These are phyloP conservation scores for Corynorhinus townsendii DNA, from an alignment of 2,113 vertebrate genomes.

Conservation along the genomic window DNA sequence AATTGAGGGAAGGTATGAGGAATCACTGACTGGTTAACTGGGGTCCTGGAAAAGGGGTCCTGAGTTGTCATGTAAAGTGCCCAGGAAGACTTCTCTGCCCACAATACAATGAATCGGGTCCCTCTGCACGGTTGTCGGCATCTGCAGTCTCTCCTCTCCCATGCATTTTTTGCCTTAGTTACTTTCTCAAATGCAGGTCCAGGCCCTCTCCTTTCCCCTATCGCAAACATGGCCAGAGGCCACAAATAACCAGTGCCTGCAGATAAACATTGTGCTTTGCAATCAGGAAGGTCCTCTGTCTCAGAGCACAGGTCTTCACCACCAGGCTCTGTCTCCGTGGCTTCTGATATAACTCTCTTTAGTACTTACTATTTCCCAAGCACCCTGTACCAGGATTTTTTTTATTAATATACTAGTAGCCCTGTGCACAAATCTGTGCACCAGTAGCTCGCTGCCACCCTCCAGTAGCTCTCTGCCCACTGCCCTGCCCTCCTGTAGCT, in stretches of 20 bases:
- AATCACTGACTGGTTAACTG: neutral
- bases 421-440: no score
- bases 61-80: neutral
- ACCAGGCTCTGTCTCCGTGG: neutral
- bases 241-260: neutral
- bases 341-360: neutral
- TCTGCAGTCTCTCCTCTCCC: neutral
- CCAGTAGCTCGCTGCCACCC: no score
- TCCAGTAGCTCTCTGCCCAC: no score
- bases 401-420: neutral
- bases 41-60: neutral
- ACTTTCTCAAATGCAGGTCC: neutral
- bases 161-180: neutral
- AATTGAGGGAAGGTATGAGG: neutral
- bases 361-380: neutral
- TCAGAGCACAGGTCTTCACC: neutral
- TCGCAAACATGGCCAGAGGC: neutral
- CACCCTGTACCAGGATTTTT: neutral
- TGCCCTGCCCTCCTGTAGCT: no score
- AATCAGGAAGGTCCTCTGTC: neutral
- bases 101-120: fast-evolving
- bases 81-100: neutral
- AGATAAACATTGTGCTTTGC: neutral
- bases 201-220: neutral
- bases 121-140: neutral